phyloP scores from a whole-genome alignment of 2,113 vertebrate genomes.

The Vulpes vulpes region DNA sequence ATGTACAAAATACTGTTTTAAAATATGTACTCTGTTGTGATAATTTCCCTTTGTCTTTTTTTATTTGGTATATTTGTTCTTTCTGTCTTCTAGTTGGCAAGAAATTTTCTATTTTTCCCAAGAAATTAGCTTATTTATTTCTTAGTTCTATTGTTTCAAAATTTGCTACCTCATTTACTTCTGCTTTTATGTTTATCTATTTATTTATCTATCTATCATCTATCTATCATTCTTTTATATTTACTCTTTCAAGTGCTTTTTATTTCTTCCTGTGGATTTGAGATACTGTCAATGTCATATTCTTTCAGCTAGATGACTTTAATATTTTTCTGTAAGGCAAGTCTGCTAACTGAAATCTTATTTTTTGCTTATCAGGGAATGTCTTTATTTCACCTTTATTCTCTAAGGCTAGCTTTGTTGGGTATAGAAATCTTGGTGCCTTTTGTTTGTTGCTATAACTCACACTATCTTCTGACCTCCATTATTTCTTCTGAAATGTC shows the following conservation, averaged over 20 bases:
- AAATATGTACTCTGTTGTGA: not conserved
- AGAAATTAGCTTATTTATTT: not conserved
- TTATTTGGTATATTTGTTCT: not conserved
- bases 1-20: not conserved
- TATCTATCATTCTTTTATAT: not conserved
- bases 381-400: not conserved
- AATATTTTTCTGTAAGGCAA: not conserved
- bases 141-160: not conserved
- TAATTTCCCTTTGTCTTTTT: not conserved
- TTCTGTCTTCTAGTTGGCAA: not conserved
- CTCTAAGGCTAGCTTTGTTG: not conserved
- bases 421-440: not conserved
- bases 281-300: not conserved
- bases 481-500: not conserved
- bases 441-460: not conserved
- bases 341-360: not conserved
- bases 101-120: not conserved
- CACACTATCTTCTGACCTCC: not conserved
- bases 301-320: not conserved
- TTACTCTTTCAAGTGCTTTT: not conserved
- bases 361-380: not conserved
- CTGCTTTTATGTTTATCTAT: not conserved
- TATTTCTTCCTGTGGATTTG: not conserved
- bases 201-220: not conserved
- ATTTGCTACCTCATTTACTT: not conserved